Evolutionary conservation across 2,113 vertebrate genomes (phyloP).

Genomic region (Aplodontia rufa): DNA sequence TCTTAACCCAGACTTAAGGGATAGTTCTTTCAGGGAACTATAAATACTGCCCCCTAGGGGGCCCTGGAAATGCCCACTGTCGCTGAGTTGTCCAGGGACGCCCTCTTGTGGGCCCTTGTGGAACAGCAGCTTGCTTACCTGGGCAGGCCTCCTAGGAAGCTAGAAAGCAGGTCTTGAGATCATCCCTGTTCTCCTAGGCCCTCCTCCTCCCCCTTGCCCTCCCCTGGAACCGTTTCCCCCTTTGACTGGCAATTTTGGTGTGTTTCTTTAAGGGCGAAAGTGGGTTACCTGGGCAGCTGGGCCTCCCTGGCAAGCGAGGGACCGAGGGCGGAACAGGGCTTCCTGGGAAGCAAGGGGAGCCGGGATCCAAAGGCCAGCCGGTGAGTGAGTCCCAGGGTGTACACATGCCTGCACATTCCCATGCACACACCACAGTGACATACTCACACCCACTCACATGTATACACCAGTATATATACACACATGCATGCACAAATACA

Average conservation of each 20-base stretch:
- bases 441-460: too few relatives aligned
- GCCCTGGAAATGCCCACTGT: neutral
- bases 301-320: slow-evolving; percentile 93
- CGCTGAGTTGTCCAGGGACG: slow-evolving; percentile 70
- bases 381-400: slow-evolving; percentile 85
- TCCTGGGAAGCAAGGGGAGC: slow-evolving; percentile 90
- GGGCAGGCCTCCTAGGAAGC: neutral
- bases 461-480: too few relatives aligned
- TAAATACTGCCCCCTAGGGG: neutral
- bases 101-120: slow-evolving; percentile 80
- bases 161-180: too few relatives aligned
- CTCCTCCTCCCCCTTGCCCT: neutral
- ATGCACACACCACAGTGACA: neutral
- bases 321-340: slow-evolving; percentile 91
- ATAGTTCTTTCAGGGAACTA: neutral
- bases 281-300: slow-evolving; percentile 93
- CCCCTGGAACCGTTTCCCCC: too few relatives aligned
- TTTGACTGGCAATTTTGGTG: neutral
- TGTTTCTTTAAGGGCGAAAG: slow-evolving; percentile 90
- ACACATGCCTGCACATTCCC: rapidly evolving
- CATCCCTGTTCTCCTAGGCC: neutral
- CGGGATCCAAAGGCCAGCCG: slow-evolving; percentile 93
- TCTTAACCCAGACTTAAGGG: neutral
- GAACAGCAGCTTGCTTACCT: neutral
- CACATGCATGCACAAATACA: neutral